These are phyloP conservation scores for Acleris holmiana DNA, from an alignment of 2,888 invertebrate genomes.

Conservation along the genomic window DNA sequence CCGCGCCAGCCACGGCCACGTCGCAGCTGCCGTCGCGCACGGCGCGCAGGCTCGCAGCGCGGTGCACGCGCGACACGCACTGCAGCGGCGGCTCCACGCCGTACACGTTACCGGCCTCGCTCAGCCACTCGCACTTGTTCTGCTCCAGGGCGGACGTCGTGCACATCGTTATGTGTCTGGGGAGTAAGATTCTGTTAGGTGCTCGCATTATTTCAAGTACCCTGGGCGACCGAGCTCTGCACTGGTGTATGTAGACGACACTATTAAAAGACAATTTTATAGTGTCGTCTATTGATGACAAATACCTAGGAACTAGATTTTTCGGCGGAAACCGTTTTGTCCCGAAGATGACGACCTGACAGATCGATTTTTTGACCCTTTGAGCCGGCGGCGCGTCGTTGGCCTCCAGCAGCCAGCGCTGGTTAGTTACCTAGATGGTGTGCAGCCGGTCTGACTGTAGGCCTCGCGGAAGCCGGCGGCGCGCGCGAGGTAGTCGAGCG, in stretches of 20 bases:
- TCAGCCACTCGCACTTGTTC: slow-evolving; percentile 91
- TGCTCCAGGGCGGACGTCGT: slow-evolving; percentile 88
- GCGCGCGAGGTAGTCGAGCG: slow-evolving; percentile 87
- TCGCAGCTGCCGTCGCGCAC: slow-evolving; percentile 87
- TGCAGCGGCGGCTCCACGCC: slow-evolving; percentile 92
- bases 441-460: slow-evolving; percentile 88
- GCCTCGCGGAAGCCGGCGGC: slow-evolving; percentile 86
- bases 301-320: too few relatives aligned
- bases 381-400: too few relatives aligned
- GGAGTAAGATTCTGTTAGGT: slow-evolving; percentile 31
- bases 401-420: too few relatives aligned
- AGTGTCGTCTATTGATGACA: too few relatives aligned
- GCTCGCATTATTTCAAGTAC: too few relatives aligned
- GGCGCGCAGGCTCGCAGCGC: slow-evolving; percentile 88
- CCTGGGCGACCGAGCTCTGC: too few relatives aligned
- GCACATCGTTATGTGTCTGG: slow-evolving; percentile 85
- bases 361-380: too few relatives aligned
- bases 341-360: too few relatives aligned
- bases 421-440: slow-evolving; percentile 84
- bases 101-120: slow-evolving; percentile 89
- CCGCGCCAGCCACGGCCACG: slow-evolving; percentile 88
- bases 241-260: too few relatives aligned
- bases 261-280: too few relatives aligned
- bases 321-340: too few relatives aligned
- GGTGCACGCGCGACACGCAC: slow-evolving; percentile 86